Evolutionary conservation across 2,888 invertebrate species (phyloP), one percentile per base, ranked within the genome.

Genomic region (Hanleya hanleyi): DNA sequence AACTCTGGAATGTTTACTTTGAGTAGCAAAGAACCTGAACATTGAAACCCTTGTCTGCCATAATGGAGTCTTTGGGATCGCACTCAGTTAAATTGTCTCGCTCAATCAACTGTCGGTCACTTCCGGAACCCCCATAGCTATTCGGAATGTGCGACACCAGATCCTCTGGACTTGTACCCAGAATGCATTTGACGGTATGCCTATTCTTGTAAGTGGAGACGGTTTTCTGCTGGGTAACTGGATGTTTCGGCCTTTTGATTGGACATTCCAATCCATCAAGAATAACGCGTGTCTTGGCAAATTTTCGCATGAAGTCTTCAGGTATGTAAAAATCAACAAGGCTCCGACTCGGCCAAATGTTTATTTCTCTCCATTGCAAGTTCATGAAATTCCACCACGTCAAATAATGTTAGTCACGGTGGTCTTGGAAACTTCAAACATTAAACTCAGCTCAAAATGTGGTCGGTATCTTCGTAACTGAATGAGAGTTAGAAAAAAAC

Each of bases 1-100:
- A 80, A 81, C 22, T 80, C 67, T 29, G 78, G 78, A 37, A 78
- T 81, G 66, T 79, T 77, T 6, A 81, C 47, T 3, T 69, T 50
- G n/a, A 81, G 75, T 67, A 22, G 68, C 73, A 67, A 81, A 81
- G 0, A 77, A 77, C 77, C 49, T 80, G 77, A 15, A 74, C 69
- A 65, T 75, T 69, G 32, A 77, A 78, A 1, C 77, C 77, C 49
- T 75, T 78, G 51, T 77, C 73, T 26, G 73, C 69, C 75, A 77
- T 75, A n/a, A 78, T 35, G 7, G 62, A 67, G 47, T 79, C 81
- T 12, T 75, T 72, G 35, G 69, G 71, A 49, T 79, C 71, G 68
- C 75, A 78, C 57, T 71, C 57, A 22, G 49, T 26, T 2, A 78
- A 50, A 7, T 49, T 9, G 26, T 49, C 70, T 26, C 78, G 38